Percentiles rank a stretch among this genome's conserved stretches.
These are phyloP conservation scores for Sander lucioperca DNA, from an alignment of 2,113 vertebrate species.

Conservation along the genomic window DNA sequence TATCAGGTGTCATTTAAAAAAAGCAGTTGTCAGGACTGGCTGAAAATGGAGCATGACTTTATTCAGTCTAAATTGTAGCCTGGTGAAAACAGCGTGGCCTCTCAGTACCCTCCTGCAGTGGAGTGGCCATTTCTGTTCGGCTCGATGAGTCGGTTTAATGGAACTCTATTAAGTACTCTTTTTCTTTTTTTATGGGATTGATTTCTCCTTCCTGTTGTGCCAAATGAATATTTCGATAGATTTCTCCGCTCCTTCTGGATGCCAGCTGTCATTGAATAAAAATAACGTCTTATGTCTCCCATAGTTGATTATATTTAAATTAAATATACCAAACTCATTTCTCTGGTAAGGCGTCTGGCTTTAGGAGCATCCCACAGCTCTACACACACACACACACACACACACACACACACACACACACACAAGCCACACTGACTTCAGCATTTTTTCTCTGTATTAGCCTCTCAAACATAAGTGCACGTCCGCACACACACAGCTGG, in stretches of 20 bases:
- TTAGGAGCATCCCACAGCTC: conserved; percentile 5
- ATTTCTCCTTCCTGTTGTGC: conserved; percentile 71
- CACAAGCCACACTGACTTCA: conserved; percentile 1
- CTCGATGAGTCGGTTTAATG: conserved; percentile 69
- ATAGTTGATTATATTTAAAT: conserved; percentile 70
- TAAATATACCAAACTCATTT: conserved; percentile 46
- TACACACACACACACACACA: conserved; percentile 21
- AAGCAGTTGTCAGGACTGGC: conserved; percentile 78
- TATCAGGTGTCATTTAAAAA: conserved; percentile 81
- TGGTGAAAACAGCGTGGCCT: conserved; percentile 67
- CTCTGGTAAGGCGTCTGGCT: conserved; percentile 44
- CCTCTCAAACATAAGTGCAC: conserved; percentile 42
- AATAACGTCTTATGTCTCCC: conserved; percentile 56
- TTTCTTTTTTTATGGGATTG: conserved; percentile 72
- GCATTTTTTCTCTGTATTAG: conserved; percentile 40
- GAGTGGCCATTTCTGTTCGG: conserved; percentile 61
- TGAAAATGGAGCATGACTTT: conserved; percentile 78
- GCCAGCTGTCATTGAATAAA: conserved; percentile 67
- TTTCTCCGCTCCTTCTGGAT: conserved; percentile 60
- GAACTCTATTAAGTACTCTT: conserved; percentile 75
- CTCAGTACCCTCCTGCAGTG: conserved; percentile 53
- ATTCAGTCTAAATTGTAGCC: conserved; percentile 69
- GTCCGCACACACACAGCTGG: conserved; percentile 62
- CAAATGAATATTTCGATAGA: conserved; percentile 77
- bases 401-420: conserved; percentile 28